These are phyloP conservation scores for Phenganax stokvisi DNA, from an alignment of 92 coral and sea anemone genomes.

Conservation along the genomic window DNA sequence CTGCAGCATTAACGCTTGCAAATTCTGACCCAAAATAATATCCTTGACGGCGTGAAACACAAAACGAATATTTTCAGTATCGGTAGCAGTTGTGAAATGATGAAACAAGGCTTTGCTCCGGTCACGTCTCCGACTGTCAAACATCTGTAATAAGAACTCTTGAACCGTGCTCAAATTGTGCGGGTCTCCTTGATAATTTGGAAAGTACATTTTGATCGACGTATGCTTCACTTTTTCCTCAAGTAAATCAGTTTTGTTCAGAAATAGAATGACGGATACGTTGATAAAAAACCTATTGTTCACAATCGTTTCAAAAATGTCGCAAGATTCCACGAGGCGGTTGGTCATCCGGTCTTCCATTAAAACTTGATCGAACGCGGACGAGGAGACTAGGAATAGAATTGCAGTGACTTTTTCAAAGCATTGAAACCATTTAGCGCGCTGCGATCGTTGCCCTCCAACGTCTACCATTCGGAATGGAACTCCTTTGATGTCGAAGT, in stretches of 20 bases:
- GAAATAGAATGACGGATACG: slow-evolving; percentile 96
- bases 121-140: slow-evolving; percentile 95
- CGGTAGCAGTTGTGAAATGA: slow-evolving; percentile 98
- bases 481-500: slow-evolving; percentile 82
- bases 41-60: slow-evolving; percentile 99
- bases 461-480: slow-evolving; percentile 99
- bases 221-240: slow-evolving; percentile 92
- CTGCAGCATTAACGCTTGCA: slow-evolving; percentile 94
- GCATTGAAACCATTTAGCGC: slow-evolving; percentile 99
- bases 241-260: slow-evolving; percentile 95
- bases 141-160: slow-evolving; percentile 98
- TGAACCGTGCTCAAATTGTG: slow-evolving; percentile 89
- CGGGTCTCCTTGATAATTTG: slow-evolving; percentile 91
- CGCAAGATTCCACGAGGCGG: slow-evolving; percentile 99
- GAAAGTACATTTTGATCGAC: slow-evolving; percentile 88
- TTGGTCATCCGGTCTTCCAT: slow-evolving; percentile 99
- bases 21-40: slow-evolving; percentile 89
- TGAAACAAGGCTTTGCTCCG: slow-evolving; percentile 93
- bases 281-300: slow-evolving; percentile 99
- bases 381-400: slow-evolving; percentile 93
- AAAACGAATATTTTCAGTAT: slow-evolving; percentile 99
- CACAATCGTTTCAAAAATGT: slow-evolving; percentile 99
- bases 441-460: slow-evolving; percentile 97
- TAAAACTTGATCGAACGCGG: slow-evolving; percentile 97
- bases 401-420: slow-evolving; percentile 98